Evolutionary conservation across 2,888 invertebrate species (phyloP).

Genomic region (Epinotia brunnichana): DNA sequence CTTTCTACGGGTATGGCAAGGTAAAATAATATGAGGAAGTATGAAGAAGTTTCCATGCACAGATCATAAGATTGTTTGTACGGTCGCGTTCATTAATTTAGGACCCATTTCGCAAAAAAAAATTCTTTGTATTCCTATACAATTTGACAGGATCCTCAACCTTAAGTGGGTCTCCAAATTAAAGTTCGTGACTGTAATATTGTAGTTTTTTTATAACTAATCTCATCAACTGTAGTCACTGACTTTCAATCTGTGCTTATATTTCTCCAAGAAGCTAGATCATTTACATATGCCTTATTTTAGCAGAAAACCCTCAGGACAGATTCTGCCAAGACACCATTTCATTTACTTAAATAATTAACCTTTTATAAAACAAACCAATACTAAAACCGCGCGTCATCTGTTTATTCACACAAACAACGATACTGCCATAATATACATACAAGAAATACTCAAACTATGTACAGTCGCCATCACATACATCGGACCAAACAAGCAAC

Average conservation of each 20-base stretch:
- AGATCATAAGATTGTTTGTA: not conserved
- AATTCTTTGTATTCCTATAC: too few relatives aligned
- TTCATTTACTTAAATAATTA: not conserved
- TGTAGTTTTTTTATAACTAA: not conserved
- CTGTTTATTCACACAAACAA: slow-evolving; percentile 5
- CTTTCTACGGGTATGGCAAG: not conserved
- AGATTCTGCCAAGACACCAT: not conserved
- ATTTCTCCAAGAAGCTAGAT: not conserved
- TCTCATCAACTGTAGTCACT: not conserved
- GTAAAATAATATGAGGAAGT: not conserved
- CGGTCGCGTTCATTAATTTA: too few relatives aligned
- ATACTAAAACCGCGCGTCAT: not conserved
- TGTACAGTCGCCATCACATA: too few relatives aligned
- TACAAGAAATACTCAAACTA: not conserved
- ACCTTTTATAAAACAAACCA: not conserved
- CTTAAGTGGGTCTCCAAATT: too few relatives aligned
- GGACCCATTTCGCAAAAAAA: too few relatives aligned
- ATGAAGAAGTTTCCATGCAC: too few relatives aligned
- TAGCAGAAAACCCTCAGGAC: not conserved
- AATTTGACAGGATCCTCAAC: too few relatives aligned
- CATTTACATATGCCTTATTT: not conserved
- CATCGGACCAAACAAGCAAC: too few relatives aligned
- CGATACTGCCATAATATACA: not conserved
- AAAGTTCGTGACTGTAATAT: too few relatives aligned
- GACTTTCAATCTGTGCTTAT: not conserved